These are phyloP conservation scores for Drosophila sp. DNA, from an alignment of 1,140 invertebrate species.

Conservation along the genomic window DNA sequence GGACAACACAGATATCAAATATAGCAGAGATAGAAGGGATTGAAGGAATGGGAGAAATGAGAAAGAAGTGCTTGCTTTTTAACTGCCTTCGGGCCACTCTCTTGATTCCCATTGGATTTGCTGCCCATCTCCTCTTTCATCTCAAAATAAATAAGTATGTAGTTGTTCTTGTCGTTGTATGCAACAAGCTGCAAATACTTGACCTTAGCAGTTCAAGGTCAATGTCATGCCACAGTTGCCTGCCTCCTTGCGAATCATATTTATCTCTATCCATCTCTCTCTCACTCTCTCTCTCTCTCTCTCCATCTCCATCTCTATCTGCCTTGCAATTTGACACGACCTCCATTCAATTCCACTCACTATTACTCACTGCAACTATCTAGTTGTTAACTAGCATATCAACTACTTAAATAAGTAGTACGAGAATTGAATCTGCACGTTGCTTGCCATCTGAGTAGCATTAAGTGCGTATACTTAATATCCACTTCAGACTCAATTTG, in stretches of 20 bases:
- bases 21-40: too few relatives aligned
- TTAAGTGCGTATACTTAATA: slow-evolving; percentile 9
- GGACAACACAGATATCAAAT: not conserved
- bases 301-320: too few relatives aligned
- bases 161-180: slow-evolving; percentile 35
- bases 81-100: slow-evolving; percentile 12
- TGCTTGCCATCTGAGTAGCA: not conserved
- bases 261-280: too few relatives aligned
- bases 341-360: not conserved
- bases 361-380: not conserved
- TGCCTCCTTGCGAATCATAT: slow-evolving; percentile 2
- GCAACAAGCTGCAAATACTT: slow-evolving; percentile 64
- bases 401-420: slow-evolving; percentile 6
- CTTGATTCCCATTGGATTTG: slow-evolving; percentile 13
- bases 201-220: slow-evolving; percentile 61
- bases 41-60: not conserved
- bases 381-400: not conserved
- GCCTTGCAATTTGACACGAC: slow-evolving; percentile 6
- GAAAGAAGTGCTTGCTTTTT: not conserved
- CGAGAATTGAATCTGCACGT: not conserved
- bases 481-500: not conserved
- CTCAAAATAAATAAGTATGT: not conserved
- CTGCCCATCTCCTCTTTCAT: slow-evolving; percentile 1
- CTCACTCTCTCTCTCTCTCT: too few relatives aligned
- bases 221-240: slow-evolving; percentile 51